These are phyloP conservation scores for Novumbra hubbsi DNA, from an alignment of 2,797 vertebrate species.

Conservation along the genomic window DNA sequence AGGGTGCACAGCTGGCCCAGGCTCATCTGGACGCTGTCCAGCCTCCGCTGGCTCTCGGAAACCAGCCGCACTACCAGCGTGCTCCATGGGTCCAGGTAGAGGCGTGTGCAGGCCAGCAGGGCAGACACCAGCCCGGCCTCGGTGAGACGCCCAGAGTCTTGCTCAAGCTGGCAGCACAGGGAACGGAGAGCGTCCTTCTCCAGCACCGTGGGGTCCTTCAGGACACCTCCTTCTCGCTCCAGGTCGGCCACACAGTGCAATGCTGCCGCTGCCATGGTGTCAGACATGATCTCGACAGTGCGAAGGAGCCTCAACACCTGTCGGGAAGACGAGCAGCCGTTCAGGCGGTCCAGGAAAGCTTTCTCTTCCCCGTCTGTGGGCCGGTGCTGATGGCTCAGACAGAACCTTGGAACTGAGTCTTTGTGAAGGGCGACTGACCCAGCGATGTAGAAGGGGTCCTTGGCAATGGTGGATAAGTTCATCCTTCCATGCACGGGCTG, in stretches of 20 bases:
- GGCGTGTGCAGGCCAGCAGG: slow-evolving; percentile 78
- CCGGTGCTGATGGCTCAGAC: slow-evolving; percentile 52
- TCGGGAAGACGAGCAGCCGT: slow-evolving; percentile 60
- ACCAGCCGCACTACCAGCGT: slow-evolving; percentile 74
- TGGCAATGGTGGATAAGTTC: slow-evolving; percentile 52
- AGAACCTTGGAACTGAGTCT: slow-evolving; percentile 45
- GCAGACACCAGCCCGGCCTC: slow-evolving; percentile 72
- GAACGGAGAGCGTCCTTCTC: slow-evolving; percentile 71
- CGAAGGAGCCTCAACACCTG: slow-evolving; percentile 77
- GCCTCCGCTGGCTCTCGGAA: slow-evolving; percentile 76
- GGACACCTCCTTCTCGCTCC: slow-evolving; percentile 55
- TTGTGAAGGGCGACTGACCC: slow-evolving; percentile 59
- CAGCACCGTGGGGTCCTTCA: slow-evolving; percentile 68
- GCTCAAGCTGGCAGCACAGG: slow-evolving; percentile 80
- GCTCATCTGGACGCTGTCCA: slow-evolving; percentile 68
- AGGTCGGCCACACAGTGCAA: slow-evolving; percentile 82
- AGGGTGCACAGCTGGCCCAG: slow-evolving; percentile 74
- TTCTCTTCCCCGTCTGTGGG: slow-evolving; percentile 60
- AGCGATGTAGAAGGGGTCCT: slow-evolving; percentile 58
- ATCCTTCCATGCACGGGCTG: slow-evolving; percentile 25
- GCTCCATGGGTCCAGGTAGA: slow-evolving; percentile 77
- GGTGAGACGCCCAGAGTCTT: slow-evolving; percentile 70
- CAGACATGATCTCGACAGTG: slow-evolving; percentile 68
- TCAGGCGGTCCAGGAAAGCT: slow-evolving; percentile 63
- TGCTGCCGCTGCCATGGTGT: slow-evolving; percentile 73